These are phyloP conservation scores for Coenonympha arcania DNA, from an alignment of 2,888 invertebrate genomes.

Conservation along the genomic window DNA sequence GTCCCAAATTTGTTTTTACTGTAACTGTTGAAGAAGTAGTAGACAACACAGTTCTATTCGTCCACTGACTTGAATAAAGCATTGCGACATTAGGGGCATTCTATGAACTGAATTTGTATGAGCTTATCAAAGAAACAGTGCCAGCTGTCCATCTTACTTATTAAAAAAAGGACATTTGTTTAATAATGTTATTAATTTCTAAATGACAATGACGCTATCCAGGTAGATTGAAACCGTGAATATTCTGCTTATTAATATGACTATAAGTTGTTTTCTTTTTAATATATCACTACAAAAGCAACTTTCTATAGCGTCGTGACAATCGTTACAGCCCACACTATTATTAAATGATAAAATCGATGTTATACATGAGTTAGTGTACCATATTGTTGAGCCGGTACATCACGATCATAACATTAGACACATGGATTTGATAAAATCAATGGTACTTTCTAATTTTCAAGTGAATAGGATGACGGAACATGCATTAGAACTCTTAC, in stretches of 20 bases:
- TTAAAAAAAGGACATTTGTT: neutral
- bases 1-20: conserved; percentile 26
- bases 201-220: neutral
- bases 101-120: conserved; percentile 26
- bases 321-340: conserved; percentile 33
- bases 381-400: conserved; percentile 41
- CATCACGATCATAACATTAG: conserved; percentile 33
- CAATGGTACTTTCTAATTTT: conserved; percentile 60
- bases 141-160: conserved; percentile 9
- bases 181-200: neutral
- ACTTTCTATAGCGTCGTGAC: conserved; percentile 50
- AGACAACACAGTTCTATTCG: conserved; percentile 12
- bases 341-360: conserved; percentile 51
- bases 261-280: conserved; percentile 5
- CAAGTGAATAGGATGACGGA: conserved; percentile 20
- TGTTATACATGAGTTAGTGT: conserved; percentile 30
- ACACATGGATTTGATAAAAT: conserved; percentile 37
- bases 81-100: conserved; percentile 16
- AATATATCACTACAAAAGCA: neutral
- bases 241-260: neutral
- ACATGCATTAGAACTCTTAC: neutral
- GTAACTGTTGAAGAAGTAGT: conserved; percentile 13
- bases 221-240: neutral
- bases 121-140: conserved; percentile 18
- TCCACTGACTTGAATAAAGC: conserved; percentile 2